Conservation (phyloP, 2,797 vertebrate genomes). For the Corythornis leucogaster region DNA sequence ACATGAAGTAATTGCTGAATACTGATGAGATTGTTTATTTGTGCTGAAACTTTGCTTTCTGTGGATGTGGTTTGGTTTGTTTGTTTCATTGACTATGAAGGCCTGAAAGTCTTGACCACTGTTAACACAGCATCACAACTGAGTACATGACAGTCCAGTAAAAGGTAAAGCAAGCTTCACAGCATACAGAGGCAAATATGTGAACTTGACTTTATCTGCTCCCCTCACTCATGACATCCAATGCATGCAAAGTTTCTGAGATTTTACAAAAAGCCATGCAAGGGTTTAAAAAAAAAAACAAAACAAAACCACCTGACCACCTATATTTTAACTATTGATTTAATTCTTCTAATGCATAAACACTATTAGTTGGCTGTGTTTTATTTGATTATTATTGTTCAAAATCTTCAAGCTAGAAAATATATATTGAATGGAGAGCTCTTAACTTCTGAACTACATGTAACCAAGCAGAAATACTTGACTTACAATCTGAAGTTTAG, state of each 20-base stretch:
- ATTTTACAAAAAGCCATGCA: slow-evolving; percentile 40
- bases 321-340: not conserved
- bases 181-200: not conserved
- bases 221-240: not conserved
- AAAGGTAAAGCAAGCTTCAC: not conserved
- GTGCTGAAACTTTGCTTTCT: not conserved
- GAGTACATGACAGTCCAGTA: not conserved
- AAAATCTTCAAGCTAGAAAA: not conserved
- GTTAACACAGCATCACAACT: not conserved
- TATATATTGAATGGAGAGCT: not conserved
- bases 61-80: not conserved
- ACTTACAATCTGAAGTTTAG: not conserved
- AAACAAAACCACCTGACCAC: not conserved
- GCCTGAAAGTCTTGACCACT: not conserved
- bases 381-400: not conserved
- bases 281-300: not conserved
- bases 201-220: not conserved
- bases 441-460: not conserved
- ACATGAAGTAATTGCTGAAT: not conserved
- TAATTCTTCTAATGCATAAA: not conserved
- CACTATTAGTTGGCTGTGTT: not conserved
- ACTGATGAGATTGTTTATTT: not conserved
- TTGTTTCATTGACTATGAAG: not conserved
- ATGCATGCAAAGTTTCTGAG: slow-evolving; percentile 25
- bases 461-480: not conserved